phyloP scores from a whole-genome alignment of 2,797 vertebrate species.

The Acanthornis magna region DNA sequence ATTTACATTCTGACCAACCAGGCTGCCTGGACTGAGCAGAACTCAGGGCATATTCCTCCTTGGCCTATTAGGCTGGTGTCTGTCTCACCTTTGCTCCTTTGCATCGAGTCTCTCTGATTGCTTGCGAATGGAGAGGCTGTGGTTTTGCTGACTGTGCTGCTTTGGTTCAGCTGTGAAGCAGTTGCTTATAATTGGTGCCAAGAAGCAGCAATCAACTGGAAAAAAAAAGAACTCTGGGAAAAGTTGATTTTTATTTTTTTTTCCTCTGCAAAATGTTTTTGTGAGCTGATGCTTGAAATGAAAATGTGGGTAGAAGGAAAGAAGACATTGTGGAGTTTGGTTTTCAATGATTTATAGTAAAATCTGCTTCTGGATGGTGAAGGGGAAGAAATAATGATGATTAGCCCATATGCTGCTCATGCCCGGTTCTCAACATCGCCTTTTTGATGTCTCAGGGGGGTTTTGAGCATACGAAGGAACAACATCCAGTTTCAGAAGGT shows the following conservation, averaged over 20 bases:
- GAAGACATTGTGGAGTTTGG: background rate
- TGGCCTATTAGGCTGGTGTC: constrained; percentile 27
- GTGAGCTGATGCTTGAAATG: constrained; percentile 42
- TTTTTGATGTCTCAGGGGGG: background rate
- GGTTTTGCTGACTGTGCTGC: constrained; percentile 39
- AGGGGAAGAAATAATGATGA: background rate
- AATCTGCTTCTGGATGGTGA: background rate
- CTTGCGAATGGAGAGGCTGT: background rate
- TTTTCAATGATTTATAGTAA: background rate
- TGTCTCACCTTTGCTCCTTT: constrained; percentile 56
- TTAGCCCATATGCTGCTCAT: background rate
- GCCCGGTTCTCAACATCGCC: background rate
- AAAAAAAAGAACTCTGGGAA: background rate
- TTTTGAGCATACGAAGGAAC: background rate
- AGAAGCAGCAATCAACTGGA: constrained; percentile 34
- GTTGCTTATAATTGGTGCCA: constrained; percentile 60
- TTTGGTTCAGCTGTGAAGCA: constrained; percentile 45
- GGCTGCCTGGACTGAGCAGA: constrained; percentile 5
- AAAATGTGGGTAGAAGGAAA: constrained; percentile 20
- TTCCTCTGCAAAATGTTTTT: background rate
- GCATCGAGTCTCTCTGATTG: constrained; percentile 28
- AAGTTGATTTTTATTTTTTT: background rate
- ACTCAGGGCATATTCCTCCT: constrained; percentile 4
- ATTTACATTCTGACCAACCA: constrained; percentile 42
- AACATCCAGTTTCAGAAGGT: background rate